Evolutionary conservation across 92 coral and sea anemone species (phyloP).

Genomic region (Desmophyllum pertusum): DNA sequence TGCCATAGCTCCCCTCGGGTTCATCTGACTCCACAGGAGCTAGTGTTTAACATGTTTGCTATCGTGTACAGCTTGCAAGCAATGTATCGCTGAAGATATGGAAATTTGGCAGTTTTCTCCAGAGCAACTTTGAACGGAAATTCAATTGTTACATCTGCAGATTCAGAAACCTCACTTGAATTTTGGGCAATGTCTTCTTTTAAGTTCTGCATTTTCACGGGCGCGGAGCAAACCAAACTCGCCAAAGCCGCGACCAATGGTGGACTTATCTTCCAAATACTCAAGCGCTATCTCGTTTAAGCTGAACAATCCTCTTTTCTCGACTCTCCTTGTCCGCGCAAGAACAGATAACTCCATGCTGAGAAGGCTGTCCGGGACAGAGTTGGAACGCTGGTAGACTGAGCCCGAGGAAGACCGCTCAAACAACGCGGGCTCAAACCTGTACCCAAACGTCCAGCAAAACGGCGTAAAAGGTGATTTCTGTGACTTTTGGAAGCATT

Average conservation of each 20-base stretch:
- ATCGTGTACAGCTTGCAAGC: conserved; percentile 79
- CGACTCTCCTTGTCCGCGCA: conserved; percentile 46
- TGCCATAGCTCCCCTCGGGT: conserved; percentile 56
- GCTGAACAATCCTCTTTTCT: conserved; percentile 70
- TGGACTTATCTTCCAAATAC: conserved; percentile 78
- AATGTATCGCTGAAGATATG: conserved; percentile 84
- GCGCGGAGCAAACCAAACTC: conserved; percentile 75
- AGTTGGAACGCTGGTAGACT: conserved; percentile 63
- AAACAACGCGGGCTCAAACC: conserved; percentile 58
- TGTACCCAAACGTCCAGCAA: conserved; percentile 91
- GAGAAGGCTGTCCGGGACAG: conserved; percentile 78
- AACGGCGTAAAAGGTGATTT: conserved; percentile 76
- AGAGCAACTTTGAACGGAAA: conserved; percentile 74
- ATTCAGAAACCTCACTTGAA: not conserved
- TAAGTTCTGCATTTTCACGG: conserved; percentile 18
- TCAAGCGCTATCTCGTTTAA: conserved; percentile 70
- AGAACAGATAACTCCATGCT: conserved; percentile 68
- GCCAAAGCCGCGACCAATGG: conserved; percentile 87
- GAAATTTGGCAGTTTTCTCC: conserved; percentile 68
- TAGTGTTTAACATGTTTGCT: conserved; percentile 76
- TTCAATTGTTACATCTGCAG: conserved; percentile 43
- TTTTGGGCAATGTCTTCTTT: not conserved
- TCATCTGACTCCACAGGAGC: conserved; percentile 48
- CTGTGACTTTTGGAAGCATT: conserved; percentile 69
- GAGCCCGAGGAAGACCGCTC: conserved; percentile 74